Conservation (phyloP, 2,888 invertebrate genomes). For the Microchrysa polita region DNA sequence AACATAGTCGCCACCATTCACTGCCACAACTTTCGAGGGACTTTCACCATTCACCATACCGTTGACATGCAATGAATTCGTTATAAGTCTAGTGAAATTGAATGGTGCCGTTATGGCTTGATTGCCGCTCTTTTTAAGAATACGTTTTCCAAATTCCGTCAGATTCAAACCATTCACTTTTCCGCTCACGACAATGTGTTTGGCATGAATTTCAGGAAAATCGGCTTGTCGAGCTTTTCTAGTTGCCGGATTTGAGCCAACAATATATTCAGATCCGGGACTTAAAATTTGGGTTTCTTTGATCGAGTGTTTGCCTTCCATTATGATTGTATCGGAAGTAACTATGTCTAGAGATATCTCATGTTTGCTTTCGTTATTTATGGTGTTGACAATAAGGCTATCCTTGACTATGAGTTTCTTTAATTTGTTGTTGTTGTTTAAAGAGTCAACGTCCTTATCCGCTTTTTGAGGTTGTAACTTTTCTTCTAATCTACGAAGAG, state of each 20-base stretch:
- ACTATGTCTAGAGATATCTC: conserved; percentile 52
- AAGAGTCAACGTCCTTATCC: conserved; percentile 48
- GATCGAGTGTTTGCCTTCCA: conserved; percentile 44
- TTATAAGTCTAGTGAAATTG: conserved; percentile 56
- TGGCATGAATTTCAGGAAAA: conserved; percentile 57
- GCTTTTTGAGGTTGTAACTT: conserved; percentile 45
- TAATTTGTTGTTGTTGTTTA: neutral
- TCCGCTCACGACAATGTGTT: conserved; percentile 64
- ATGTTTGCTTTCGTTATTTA: conserved; percentile 19
- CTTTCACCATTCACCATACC: conserved; percentile 56
- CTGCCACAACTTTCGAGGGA: conserved; percentile 60
- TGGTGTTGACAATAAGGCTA: neutral
- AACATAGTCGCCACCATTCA: conserved; percentile 61
- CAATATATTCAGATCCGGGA: too few species aligned
- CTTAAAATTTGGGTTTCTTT: neutral
- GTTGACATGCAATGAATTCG: conserved; percentile 56
- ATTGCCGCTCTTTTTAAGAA: conserved; percentile 65
- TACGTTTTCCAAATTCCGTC: conserved; percentile 62
- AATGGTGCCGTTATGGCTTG: conserved; percentile 64
- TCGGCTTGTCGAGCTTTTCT: neutral
- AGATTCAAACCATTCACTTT: conserved; percentile 64
- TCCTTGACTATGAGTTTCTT: neutral
- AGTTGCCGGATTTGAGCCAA: neutral
- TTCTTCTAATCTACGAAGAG: conserved; percentile 56
- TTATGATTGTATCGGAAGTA: conserved; percentile 54